Base-by-base conservation (phyloP, 1,140 invertebrate genomes). In the Orius insidiosus region DNA sequence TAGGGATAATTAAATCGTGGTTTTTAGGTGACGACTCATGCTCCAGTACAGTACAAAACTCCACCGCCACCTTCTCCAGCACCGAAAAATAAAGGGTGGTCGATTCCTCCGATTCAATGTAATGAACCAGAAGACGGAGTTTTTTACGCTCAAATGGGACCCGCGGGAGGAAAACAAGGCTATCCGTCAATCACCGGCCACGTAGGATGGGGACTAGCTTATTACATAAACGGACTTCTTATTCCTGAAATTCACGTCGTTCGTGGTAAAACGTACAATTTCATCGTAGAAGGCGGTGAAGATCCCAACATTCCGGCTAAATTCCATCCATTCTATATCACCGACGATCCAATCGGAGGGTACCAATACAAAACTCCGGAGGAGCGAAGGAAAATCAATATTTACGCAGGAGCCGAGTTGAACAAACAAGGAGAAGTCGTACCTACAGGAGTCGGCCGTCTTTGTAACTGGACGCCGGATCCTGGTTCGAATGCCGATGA, bases 251-350 rank as follows among this genome's bases (percentile, higher is more conserved):
- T 95, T 46, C 83, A 90, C 54, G 80, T 95, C 2, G 83, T 93
- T 1, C 68, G 90, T 33, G 87, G 88, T 1, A 79, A 76, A 57
- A 85, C 78, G 7, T 96, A 96, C 58, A 89, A 82, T 1, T 93
- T 93, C 59, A 77, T 92, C 7, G 74, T 83, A 0, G 89, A 95
- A 64, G 89, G 84, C 2, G 90, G 90, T 8, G 65, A 74, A 13
- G 74, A 94, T 60, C 66, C 80, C 0, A 71, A 80, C 1, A 65
- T 72, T 11, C 78, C 85, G 0, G 85, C 88, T 8, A 74, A 79
- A 51, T 89, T 86, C 60, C 89, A 96, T 68, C 90, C 90, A 5
- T 87, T 96, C 64, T 95, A 95, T 63, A 89, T 96, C 52, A 92
- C 88, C 13, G 85, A 94, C 57, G 88, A 93, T 63, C 74, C 84